Base-by-base conservation (phyloP, 2,797 vertebrate genomes). In the Etheostoma perlongum region DNA sequence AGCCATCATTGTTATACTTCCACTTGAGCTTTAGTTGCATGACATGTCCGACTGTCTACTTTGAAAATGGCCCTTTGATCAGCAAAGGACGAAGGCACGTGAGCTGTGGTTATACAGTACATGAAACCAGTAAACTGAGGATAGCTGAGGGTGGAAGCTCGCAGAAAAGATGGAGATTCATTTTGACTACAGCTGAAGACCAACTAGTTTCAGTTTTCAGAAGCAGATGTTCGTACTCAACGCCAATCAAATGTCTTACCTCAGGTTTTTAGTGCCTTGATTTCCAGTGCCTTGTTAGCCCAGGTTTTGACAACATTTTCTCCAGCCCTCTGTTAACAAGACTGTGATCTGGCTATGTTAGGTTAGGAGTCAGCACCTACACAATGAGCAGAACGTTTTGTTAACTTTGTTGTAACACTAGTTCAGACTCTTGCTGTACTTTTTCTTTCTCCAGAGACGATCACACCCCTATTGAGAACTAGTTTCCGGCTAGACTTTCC, bases 391-490 rank as follows among this genome's bases (percentile, higher is more conserved):
- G n/a, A 77, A 53, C 21, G 15, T 61, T 40, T 4, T 40, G 36
- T 40, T 40, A 3, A 40, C 36, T 40, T 40, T 40, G 36, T 11
- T 40, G 36, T 12, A 40, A 40, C 36, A 40, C n/a, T 5, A 13
- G 30, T 10, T 71, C 58, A 57, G 4, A 21, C 67, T 67, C 46
- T 67, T 67, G 47, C 2, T 55, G 1, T 6, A 0, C 7, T 52
- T 27, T 40, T 40, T 55, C 9, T 30, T 15, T 77, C 51, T 44
- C 18, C 92, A 99, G 98, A 99, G 91, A 99, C 97, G 49, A 98
- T 99, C 87, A 99, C 98, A 0, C 97, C 98, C 0, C 96, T 99
- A 72, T 99, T 98, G 92, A 99, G 98, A 94, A 99, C 98, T 4
- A 95, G 97, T 0, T 99, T 99, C 92, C 96, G 97, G 5, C 94